Evolutionary conservation across 2,113 vertebrate genomes (phyloP).

Genomic region (Fulica atra): DNA sequence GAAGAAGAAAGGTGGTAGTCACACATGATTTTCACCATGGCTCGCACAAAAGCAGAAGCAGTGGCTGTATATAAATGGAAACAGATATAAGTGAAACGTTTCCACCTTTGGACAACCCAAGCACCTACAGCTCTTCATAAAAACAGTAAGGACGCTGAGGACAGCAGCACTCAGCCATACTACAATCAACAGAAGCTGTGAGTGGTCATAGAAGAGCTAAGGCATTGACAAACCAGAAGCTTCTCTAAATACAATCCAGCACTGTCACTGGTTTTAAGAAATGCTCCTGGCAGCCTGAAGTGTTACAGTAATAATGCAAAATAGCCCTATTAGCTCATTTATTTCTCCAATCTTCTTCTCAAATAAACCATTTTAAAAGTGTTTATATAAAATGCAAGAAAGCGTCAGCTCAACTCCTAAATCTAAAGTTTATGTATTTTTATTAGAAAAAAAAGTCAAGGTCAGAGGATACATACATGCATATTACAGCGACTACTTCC

Average conservation of each 20-base stretch:
- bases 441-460: background rate
- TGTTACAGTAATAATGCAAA: background rate
- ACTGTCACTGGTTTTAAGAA: background rate
- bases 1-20: background rate
- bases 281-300: background rate
- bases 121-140: background rate
- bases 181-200: background rate
- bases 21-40: background rate
- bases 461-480: background rate
- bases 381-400: background rate
- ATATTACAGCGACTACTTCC: background rate
- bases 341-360: background rate
- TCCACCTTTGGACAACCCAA: background rate
- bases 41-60: background rate
- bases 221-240: background rate
- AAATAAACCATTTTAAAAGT: background rate
- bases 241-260: background rate
- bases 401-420: background rate
- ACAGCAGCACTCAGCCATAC: background rate
- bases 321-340: background rate
- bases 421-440: conserved; percentile 4
- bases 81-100: background rate
- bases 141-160: fast-evolving
- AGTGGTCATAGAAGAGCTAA: background rate
- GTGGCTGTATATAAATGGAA: background rate